Percentiles rank a stretch among this genome's conserved stretches.
Evolutionary conservation across 23 tunicate species (phyloP).

Genomic region (Trididemnum miniatum): DNA sequence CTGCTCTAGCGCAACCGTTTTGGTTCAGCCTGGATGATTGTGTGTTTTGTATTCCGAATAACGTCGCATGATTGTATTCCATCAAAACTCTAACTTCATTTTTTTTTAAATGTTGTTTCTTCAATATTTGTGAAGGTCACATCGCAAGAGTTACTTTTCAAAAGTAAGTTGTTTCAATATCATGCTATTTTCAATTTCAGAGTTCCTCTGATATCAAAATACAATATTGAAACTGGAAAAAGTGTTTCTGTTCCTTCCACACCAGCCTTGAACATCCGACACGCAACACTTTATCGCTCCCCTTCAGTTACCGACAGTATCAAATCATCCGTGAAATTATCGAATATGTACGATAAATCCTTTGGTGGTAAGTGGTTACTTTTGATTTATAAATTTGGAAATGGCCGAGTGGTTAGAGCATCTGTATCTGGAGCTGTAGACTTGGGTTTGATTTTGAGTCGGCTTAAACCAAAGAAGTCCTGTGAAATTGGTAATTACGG

Average conservation of each 20-base stretch:
- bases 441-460: background rate
- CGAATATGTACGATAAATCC: background rate
- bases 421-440: background rate
- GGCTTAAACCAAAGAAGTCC: background rate
- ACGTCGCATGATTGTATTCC: no score
- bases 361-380: background rate
- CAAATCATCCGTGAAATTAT: background rate
- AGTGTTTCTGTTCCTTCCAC: constrained; percentile 11
- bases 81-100: no score
- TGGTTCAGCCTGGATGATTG: no score
- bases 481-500: background rate
- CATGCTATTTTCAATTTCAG: no score
- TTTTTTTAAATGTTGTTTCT: no score
- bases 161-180: no score
- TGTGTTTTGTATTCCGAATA: no score
- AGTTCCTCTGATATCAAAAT: background rate
- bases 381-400: background rate
- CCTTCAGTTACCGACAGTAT: background rate
- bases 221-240: background rate
- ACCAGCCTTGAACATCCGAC: background rate
- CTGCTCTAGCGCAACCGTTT: no score
- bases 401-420: background rate
- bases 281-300: background rate
- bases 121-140: no score
- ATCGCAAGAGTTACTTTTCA: no score